Conservation (phyloP, 37 sponge, comb jelly and placozoan species). For the Crambe crambe region DNA sequence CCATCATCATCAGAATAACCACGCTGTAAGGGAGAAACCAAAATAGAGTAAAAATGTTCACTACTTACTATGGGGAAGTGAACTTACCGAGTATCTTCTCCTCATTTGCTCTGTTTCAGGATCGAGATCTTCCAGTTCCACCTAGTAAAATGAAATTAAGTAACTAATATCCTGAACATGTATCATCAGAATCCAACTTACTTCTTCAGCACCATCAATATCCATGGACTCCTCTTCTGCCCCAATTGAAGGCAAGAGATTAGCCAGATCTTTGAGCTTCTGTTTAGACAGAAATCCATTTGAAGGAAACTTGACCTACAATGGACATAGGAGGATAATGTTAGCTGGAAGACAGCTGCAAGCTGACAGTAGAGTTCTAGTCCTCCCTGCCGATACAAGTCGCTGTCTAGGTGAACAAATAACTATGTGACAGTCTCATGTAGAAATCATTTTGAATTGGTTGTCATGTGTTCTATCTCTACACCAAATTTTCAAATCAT, state of each 20-base stretch:
- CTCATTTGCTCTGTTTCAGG: conserved; percentile 51
- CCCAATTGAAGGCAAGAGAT: conserved; percentile 60
- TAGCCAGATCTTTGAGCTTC: conserved; percentile 55
- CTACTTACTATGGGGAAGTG: not conserved
- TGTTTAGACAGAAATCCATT: conserved; percentile 52
- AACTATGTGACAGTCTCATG: too few species aligned
- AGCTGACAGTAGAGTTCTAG: too few species aligned
- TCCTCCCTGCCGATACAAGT: too few species aligned
- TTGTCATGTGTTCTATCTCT: too few species aligned
- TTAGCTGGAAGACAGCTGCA: too few species aligned
- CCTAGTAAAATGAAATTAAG: conserved; percentile 24
- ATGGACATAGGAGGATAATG: not conserved
- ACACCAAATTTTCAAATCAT: too few species aligned
- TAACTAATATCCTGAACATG: not conserved
- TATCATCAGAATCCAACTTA: not conserved
- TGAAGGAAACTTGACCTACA: conserved; percentile 82
- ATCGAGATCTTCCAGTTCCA: conserved; percentile 52
- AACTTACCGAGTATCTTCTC: conserved; percentile 50
- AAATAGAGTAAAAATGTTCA: not conserved
- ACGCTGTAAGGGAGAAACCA: conserved; percentile 3
- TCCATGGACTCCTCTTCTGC: conserved; percentile 39
- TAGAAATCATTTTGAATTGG: too few species aligned
- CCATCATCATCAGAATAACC: conserved; percentile 22
- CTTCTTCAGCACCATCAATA: conserved; percentile 33
- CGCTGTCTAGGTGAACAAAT: too few species aligned